These are phyloP conservation scores for Mugil cephalus DNA, from an alignment of 2,113 vertebrate genomes.

Conservation along the genomic window DNA sequence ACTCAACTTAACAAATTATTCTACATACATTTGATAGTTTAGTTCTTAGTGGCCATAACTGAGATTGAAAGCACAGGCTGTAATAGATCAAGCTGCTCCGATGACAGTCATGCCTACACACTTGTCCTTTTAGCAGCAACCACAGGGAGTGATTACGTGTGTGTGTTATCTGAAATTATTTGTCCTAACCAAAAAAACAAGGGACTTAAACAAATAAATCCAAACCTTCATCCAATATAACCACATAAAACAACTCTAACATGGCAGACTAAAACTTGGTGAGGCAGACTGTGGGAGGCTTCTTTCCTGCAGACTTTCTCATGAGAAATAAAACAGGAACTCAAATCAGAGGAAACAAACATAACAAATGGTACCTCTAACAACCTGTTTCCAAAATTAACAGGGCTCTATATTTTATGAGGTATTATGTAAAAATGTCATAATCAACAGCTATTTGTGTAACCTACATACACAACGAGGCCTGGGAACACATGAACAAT, in stretches of 20 bases:
- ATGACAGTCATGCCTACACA: conserved; percentile 27
- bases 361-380: background rate
- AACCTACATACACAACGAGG: background rate
- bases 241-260: conserved; percentile 8
- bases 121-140: conserved; percentile 14
- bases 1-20: conserved; percentile 10
- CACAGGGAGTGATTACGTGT: too few species aligned
- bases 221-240: conserved; percentile 12
- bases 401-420: background rate
- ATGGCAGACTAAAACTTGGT: background rate
- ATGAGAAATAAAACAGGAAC: background rate
- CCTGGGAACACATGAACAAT: background rate
- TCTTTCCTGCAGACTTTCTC: background rate
- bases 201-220: conserved; percentile 12
- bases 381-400: background rate
- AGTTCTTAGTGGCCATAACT: background rate
- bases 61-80: background rate
- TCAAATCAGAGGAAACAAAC: background rate
- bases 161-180: too few species aligned
- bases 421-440: background rate
- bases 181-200: conserved; percentile 31
- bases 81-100: conserved; percentile 9
- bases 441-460: background rate
- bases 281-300: background rate
- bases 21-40: background rate